Evolutionary conservation across 1,140 invertebrate species (phyloP).

Genomic region (Camponotus pennsylvanicus): DNA sequence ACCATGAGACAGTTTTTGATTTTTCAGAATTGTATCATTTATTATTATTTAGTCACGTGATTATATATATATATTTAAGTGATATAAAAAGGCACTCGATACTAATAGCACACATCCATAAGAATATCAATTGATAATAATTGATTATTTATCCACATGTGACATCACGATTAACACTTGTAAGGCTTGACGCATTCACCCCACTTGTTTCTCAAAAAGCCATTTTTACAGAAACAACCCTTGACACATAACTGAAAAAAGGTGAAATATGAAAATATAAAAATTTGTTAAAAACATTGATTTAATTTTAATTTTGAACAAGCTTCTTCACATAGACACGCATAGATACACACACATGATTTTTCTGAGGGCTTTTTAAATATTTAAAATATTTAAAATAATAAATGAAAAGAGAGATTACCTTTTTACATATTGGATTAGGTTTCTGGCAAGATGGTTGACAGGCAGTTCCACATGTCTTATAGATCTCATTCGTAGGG

Average conservation of each 20-base stretch:
- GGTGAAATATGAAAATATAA: background rate
- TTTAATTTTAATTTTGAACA: background rate
- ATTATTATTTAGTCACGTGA: background rate
- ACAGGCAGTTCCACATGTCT: background rate
- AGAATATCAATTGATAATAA: background rate
- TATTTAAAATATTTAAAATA: conserved; percentile 2
- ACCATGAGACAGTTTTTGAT: background rate
- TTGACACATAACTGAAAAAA: conserved; percentile 27
- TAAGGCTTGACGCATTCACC: background rate
- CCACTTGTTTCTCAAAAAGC: background rate
- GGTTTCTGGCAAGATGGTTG: conserved; percentile 9
- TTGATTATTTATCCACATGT: background rate
- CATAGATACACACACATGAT: background rate
- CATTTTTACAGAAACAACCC: background rate
- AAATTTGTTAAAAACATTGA: background rate
- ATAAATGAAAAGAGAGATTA: background rate
- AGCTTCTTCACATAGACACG: background rate
- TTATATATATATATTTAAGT: background rate
- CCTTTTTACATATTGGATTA: background rate
- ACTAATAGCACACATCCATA: too few species aligned
- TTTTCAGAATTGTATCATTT: background rate
- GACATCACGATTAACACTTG: background rate
- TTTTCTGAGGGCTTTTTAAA: background rate
- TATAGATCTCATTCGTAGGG: background rate
- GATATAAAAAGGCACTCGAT: background rate